Base-by-base conservation (phyloP, 1,140 invertebrate genomes). In the Phenacoccus solenopsis region DNA sequence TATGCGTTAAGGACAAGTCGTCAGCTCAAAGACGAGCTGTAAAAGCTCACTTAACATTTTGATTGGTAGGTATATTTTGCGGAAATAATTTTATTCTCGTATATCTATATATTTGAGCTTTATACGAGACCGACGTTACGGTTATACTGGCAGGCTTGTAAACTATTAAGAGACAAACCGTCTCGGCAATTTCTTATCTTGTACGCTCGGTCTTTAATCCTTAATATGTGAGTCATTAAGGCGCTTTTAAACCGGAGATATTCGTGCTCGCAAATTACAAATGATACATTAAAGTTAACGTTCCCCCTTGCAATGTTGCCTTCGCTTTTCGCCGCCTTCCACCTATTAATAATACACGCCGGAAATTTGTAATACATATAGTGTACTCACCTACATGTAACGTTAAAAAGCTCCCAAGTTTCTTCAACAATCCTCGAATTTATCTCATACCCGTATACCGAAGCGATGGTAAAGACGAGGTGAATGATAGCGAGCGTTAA, bases 201-300 rank as follows among this genome's bases (percentile, higher is more conserved):
- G 38, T 49, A 49, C 20, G 3, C 38, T 49, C 20, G 38, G 38
- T 49, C 38, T 49, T 49, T 49, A 49, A 49, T 49, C 38, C 38
- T 49, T 49, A 49, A 49, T 49, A 49, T 49, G 38, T 49, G 38
- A 49, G 38, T 49, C 38, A 49, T 49, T 49, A 49, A 49, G 38
- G 20, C 38, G 38, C 38, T 49, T 49, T 49, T 49, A 49, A 49
- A 49, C 38, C 38, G 38, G 38, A 49, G 38, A 49, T 49, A 49
- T 49, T 16, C 16, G 20, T n/a, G 13, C 5, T 49, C 38, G 38
- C 38, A 49, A 49, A 49, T 49, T 49, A 49, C 38, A 49, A 49
- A 49, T 49, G 38, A 49, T 49, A 49, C 38, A 49, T 49, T 49
- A 49, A 49, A 49, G 12, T 5, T 49, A 49, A n/a, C n/a, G 12